These are phyloP conservation scores for Rhamnusium bicolor DNA, from an alignment of 2,888 invertebrate genomes.

Conservation along the genomic window DNA sequence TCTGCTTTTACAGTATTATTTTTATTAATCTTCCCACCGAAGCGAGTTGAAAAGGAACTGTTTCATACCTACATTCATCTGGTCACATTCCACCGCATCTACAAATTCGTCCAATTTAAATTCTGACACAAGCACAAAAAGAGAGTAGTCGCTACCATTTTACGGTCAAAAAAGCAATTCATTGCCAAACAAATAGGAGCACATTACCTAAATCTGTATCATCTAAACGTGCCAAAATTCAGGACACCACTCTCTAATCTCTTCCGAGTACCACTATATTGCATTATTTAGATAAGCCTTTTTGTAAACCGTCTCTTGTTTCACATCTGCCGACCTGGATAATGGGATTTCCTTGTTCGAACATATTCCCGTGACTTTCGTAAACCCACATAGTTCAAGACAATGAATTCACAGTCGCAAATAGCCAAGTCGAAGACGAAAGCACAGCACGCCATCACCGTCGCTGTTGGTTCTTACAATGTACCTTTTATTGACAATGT, in stretches of 20 bases:
- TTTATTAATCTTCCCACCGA: not conserved
- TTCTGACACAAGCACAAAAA: constrained; percentile 7
- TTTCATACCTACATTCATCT: not conserved
- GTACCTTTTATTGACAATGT: constrained; percentile 3
- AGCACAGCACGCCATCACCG: constrained; percentile 16
- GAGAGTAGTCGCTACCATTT: constrained; percentile 20
- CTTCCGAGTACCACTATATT: not conserved
- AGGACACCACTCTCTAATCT: constrained; percentile 31
- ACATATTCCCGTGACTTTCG: constrained; percentile 52
- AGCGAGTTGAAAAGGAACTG: not conserved
- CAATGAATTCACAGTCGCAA: constrained; percentile 46
- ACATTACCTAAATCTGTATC: constrained; percentile 23
- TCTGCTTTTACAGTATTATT: not conserved
- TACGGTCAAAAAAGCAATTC: constrained; percentile 17
- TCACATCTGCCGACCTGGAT: constrained; percentile 56
- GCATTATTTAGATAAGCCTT: constrained; percentile 21
- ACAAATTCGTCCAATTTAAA: constrained; percentile 20
- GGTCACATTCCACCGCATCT: not conserved
- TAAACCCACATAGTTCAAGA: constrained; percentile 55
- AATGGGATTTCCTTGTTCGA: constrained; percentile 59
- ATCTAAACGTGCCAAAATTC: constrained; percentile 35
- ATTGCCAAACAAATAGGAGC: constrained; percentile 26
- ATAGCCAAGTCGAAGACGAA: constrained; percentile 3
- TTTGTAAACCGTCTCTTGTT: constrained; percentile 41
- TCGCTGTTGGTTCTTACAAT: constrained; percentile 4